phyloP scores from a whole-genome alignment of 1,140 invertebrate species.

The Apis laboriosa region DNA sequence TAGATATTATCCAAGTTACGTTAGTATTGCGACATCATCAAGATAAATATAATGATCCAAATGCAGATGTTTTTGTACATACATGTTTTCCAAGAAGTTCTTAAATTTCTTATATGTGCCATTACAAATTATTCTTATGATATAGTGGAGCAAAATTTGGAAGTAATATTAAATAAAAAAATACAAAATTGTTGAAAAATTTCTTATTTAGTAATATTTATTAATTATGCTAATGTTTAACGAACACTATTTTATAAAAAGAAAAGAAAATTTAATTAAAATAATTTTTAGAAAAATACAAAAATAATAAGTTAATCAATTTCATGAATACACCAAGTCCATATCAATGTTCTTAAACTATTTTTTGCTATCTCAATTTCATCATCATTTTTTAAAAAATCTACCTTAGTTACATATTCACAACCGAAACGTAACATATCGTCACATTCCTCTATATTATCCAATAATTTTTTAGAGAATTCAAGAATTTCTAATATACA shows the following conservation, averaged over 20 bases:
- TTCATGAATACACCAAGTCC: conserved; percentile 40
- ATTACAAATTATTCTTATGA: not conserved
- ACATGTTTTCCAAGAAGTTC: conserved; percentile 59
- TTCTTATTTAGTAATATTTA: not conserved
- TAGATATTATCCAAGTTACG: conserved; percentile 2
- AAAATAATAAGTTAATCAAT: conserved; percentile 1
- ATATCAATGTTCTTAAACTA: conserved; percentile 33
- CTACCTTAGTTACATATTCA: conserved; percentile 56
- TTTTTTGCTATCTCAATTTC: conserved; percentile 10
- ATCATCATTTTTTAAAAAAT: conserved; percentile 1
- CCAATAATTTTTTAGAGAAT: conserved; percentile 50
- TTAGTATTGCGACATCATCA: conserved; percentile 56
- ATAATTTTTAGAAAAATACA: not conserved
- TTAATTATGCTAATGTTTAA: not conserved
- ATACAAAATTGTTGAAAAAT: no score
- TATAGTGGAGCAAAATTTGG: not conserved
- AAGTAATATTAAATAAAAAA: not conserved
- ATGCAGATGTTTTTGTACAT: conserved; percentile 63
- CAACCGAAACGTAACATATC: conserved; percentile 68
- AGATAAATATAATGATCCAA: not conserved
- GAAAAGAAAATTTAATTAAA: not conserved
- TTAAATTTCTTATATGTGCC: not conserved
- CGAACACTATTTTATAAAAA: not conserved
- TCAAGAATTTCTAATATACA: conserved; percentile 58
- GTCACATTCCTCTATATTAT: conserved; percentile 65